Evolutionary conservation across 2,888 invertebrate genomes (phyloP).

Genomic region (Luperina nickerlii): DNA sequence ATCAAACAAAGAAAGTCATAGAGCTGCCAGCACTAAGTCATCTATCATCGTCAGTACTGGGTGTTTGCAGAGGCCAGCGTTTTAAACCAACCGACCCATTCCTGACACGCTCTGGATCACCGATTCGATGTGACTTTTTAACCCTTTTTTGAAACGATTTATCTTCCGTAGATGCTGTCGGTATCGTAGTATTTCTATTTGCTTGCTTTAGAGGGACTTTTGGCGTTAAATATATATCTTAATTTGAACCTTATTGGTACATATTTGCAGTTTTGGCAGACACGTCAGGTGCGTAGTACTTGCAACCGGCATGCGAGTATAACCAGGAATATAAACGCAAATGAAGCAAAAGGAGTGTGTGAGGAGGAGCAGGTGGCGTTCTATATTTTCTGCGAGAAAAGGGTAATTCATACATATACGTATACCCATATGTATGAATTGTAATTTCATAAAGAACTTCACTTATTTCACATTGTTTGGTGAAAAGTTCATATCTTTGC

Average conservation of each 20-base stretch:
- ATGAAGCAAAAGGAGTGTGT: neutral
- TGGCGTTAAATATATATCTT: neutral
- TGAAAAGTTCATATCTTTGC: neutral
- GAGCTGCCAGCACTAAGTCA: conserved; percentile 9
- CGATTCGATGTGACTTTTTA: conserved; percentile 51
- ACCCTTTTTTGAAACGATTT: conserved; percentile 65
- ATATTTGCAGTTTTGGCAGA: neutral
- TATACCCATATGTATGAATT: too few species aligned
- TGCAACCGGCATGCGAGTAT: neutral
- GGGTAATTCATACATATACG: too few species aligned
- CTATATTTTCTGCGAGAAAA: neutral
- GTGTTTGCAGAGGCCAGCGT: conserved; percentile 57
- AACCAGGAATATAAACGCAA: neutral
- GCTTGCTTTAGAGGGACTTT: conserved; percentile 6
- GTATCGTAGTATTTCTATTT: conserved; percentile 46
- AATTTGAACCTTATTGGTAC: neutral
- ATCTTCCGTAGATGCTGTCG: conserved; percentile 58
- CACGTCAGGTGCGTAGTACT: neutral
- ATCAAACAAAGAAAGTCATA: conserved; percentile 50
- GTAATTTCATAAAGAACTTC: neutral
- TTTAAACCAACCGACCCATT: conserved; percentile 47
- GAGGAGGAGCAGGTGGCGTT: neutral
- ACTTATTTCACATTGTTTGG: neutral
- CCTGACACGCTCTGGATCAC: conserved; percentile 31
- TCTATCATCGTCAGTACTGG: conserved; percentile 63